phyloP scores from a whole-genome alignment of 2,888 invertebrate genomes.

The Tachina lurida region DNA sequence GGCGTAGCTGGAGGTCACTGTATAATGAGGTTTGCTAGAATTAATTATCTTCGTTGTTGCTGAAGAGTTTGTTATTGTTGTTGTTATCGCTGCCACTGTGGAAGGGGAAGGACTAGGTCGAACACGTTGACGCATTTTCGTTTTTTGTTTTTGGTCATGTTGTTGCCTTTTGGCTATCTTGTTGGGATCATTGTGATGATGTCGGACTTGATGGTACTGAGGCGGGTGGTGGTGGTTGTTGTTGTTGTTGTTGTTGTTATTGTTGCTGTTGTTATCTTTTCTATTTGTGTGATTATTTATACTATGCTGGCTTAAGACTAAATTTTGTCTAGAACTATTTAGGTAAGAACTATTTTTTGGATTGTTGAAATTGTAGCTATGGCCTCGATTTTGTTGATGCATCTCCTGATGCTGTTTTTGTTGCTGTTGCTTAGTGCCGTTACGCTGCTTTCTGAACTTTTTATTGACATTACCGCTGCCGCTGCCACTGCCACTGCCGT shows the following conservation, averaged over 20 bases:
- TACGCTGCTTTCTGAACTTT: conserved; percentile 71
- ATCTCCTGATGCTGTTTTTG: conserved; percentile 72
- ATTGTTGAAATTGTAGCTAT: conserved; percentile 76
- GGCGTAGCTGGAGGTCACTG: conserved; percentile 27
- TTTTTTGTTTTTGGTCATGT: conserved; percentile 78
- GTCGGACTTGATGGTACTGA: conserved; percentile 80
- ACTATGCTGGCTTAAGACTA: conserved; percentile 70
- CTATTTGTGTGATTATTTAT: conserved; percentile 74
- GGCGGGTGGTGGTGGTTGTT: conserved; percentile 73
- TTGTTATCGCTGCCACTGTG: conserved; percentile 63
- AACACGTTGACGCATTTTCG: conserved; percentile 75
- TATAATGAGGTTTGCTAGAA: conserved; percentile 42
- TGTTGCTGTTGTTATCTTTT: conserved; percentile 67
- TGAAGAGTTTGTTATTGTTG: conserved; percentile 52
- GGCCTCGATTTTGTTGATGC: conserved; percentile 73
- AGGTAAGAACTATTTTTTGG: conserved; percentile 71
- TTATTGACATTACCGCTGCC: conserved; percentile 71
- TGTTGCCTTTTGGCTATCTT: conserved; percentile 79
- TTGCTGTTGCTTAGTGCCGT: conserved; percentile 67
- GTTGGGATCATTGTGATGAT: conserved; percentile 81
- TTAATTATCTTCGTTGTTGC: conserved; percentile 41
- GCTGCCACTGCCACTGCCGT: conserved; percentile 62
- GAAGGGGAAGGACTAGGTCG: conserved; percentile 74
- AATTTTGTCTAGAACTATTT: conserved; percentile 71
- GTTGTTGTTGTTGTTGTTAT: conserved; percentile 73